Conservation (phyloP, 2,797 vertebrate species). For the Squalus acanthias region DNA sequence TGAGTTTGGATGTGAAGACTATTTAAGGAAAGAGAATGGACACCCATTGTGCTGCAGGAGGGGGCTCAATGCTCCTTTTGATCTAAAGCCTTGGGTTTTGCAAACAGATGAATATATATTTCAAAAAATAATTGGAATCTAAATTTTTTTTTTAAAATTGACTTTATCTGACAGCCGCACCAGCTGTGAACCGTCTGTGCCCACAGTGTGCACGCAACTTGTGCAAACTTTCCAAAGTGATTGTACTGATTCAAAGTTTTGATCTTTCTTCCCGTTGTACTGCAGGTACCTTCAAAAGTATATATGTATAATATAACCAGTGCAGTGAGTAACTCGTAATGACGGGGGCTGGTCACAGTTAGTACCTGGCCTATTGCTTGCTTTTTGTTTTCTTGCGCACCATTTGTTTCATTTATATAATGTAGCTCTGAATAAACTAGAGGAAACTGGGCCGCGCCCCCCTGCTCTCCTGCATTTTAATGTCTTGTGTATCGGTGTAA, state of each 20-base stretch:
- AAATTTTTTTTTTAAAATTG: background rate
- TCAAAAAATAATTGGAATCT: background rate
- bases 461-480: background rate
- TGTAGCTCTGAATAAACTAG: background rate
- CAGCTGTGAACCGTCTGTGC: slow-evolving; percentile 7
- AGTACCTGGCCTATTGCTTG: background rate
- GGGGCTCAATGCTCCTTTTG: background rate
- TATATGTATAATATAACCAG: slow-evolving; percentile 17
- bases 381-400: too few species aligned
- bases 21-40: background rate
- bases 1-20: background rate
- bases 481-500: background rate
- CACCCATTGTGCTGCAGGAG: background rate
- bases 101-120: background rate
- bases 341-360: background rate
- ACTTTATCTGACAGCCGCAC: background rate
- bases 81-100: background rate
- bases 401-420: slow-evolving; percentile 5
- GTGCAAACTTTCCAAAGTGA: slow-evolving; percentile 25
- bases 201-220: background rate
- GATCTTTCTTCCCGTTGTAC: background rate
- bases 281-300: slow-evolving; percentile 30
- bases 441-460: background rate
- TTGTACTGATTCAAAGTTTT: slow-evolving; percentile 21
- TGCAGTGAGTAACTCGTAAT: slow-evolving; percentile 15